phyloP scores from a whole-genome alignment of 2,797 vertebrate species.

The Amphiprion clarkii region DNA sequence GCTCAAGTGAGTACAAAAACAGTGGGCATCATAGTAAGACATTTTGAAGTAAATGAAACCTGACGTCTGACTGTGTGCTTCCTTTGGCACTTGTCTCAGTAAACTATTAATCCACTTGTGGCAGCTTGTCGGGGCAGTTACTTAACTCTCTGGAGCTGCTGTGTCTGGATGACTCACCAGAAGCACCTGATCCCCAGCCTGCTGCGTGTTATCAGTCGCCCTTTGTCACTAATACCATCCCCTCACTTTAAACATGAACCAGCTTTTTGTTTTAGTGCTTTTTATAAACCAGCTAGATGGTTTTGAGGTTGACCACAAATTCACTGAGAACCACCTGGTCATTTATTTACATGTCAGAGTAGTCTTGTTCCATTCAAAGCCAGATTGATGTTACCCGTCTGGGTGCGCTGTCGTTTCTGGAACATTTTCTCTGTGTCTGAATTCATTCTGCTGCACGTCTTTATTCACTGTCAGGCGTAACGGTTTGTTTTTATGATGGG shows the following conservation, averaged over 20 bases:
- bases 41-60: background rate
- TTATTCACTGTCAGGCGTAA: background rate
- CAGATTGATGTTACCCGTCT: too few species aligned
- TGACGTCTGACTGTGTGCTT: constrained; percentile 13
- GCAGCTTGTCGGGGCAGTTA: constrained; percentile 2
- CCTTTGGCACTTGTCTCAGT: constrained; percentile 10
- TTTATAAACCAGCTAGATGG: constrained; percentile 14
- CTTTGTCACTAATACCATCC: constrained; percentile 46
- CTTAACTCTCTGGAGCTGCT: constrained; percentile 35
- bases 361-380: background rate
- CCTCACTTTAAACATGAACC: constrained; percentile 31
- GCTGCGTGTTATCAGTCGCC: constrained; percentile 21
- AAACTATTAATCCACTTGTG: constrained; percentile 31
- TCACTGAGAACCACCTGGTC: background rate
- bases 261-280: constrained; percentile 24
- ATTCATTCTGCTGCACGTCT: too few species aligned
- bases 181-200: constrained; percentile 52
- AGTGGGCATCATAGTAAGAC: background rate
- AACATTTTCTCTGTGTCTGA: too few species aligned
- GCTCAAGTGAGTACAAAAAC: background rate
- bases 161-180: constrained; percentile 65
- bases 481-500: background rate
- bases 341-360: background rate
- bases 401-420: too few species aligned
- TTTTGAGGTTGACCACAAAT: constrained; percentile 20